Evolutionary conservation across 1,140 invertebrate genomes (phyloP).

Genomic region (Phenacoccus solenopsis): DNA sequence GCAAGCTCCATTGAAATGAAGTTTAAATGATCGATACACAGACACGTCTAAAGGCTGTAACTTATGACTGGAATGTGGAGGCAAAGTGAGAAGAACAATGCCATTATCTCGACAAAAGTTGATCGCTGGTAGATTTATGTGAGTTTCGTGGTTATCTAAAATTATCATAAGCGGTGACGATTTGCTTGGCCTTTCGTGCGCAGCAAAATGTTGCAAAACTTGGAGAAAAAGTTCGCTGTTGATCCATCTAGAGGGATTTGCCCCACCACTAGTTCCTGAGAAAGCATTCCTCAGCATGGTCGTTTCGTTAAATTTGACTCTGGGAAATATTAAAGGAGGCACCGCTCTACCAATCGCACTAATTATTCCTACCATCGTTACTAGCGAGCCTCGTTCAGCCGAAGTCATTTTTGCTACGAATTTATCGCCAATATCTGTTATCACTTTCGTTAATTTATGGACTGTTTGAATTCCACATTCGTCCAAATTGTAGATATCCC

Average conservation of each 20-base stretch:
- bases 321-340: slow-evolving; percentile 32
- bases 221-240: slow-evolving; percentile 33
- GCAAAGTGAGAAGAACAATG: slow-evolving; percentile 32
- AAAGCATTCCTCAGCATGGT: slow-evolving; percentile 30
- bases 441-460: slow-evolving; percentile 29
- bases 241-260: slow-evolving; percentile 38
- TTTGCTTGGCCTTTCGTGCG: slow-evolving; percentile 25
- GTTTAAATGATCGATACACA: slow-evolving; percentile 34
- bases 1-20: slow-evolving; percentile 20
- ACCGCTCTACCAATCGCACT: slow-evolving; percentile 30
- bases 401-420: slow-evolving; percentile 31
- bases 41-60: slow-evolving; percentile 37
- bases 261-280: slow-evolving; percentile 33
- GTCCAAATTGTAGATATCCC: slow-evolving; percentile 31
- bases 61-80: slow-evolving; percentile 34
- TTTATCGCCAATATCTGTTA: slow-evolving; percentile 25
- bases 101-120: slow-evolving; percentile 29
- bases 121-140: slow-evolving; percentile 24
- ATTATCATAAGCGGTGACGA: slow-evolving; percentile 11
- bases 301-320: slow-evolving; percentile 28
- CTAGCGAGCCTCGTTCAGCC: slow-evolving; percentile 31
- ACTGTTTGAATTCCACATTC: slow-evolving; percentile 32
- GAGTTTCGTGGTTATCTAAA: slow-evolving; percentile 27
- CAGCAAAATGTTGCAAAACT: slow-evolving; percentile 33
- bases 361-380: slow-evolving; percentile 29